phyloP scores from a whole-genome alignment of 2,888 invertebrate species.

The Nomada ruficornis region DNA sequence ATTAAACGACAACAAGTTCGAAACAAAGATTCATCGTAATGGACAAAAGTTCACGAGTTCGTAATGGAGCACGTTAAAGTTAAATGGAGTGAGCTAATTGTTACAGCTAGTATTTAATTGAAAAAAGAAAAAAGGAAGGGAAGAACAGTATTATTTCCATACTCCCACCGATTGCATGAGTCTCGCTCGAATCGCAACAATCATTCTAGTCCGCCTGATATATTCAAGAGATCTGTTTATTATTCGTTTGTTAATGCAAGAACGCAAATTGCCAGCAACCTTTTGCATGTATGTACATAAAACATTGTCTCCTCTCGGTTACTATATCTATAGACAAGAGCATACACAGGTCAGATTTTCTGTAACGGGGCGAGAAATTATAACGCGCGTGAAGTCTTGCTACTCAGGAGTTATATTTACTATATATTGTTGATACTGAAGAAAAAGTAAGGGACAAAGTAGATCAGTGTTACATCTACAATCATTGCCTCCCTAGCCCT shows the following conservation, averaged over 20 bases:
- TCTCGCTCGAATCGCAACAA: neutral
- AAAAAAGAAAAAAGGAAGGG: neutral
- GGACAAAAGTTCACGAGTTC: conserved; percentile 7
- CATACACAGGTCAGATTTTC: conserved; percentile 35
- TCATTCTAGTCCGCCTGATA: conserved; percentile 6
- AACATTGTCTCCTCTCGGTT: conserved; percentile 24
- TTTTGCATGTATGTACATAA: conserved; percentile 41
- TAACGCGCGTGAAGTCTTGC: conserved; percentile 50
- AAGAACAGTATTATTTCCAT: conserved; percentile 53
- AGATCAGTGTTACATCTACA: conserved; percentile 55
- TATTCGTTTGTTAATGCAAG: conserved; percentile 22
- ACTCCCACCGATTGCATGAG: conserved; percentile 11
- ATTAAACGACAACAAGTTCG: neutral
- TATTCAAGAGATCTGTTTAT: conserved; percentile 10
- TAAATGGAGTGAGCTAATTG: conserved; percentile 14
- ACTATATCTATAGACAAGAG: conserved; percentile 19
- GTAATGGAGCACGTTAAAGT: conserved; percentile 15
- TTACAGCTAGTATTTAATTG: conserved; percentile 24
- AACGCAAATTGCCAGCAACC: conserved; percentile 23
- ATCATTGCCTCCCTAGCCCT: conserved; percentile 48
- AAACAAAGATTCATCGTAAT: neutral
- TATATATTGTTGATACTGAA: conserved; percentile 60
- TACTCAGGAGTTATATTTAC: conserved; percentile 50
- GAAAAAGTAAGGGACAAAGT: conserved; percentile 8
- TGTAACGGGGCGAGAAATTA: conserved; percentile 23